Evolutionary conservation across 2,888 invertebrate genomes (phyloP).

Genomic region (Platycnemis pennipes): DNA sequence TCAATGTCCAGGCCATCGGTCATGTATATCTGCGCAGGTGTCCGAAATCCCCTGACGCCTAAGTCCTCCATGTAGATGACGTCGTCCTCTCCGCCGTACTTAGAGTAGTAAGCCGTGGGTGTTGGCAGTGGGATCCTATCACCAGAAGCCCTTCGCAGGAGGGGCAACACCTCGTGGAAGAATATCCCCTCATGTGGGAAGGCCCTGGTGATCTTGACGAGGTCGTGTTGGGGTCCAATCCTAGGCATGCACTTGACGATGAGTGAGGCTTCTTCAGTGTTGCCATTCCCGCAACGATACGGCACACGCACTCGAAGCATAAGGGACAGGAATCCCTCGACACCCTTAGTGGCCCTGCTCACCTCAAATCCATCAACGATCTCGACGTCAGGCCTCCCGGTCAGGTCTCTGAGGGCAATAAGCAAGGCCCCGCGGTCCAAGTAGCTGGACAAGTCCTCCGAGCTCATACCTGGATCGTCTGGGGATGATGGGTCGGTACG

Average conservation of each 20-base stretch:
- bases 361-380: background rate
- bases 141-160: background rate
- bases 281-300: background rate
- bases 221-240: background rate
- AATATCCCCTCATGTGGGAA: background rate
- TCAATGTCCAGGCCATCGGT: no score
- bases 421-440: no score
- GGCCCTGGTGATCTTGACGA: background rate
- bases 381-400: background rate
- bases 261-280: background rate
- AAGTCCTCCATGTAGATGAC: slow-evolving; percentile 45
- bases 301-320: slow-evolving; percentile 6
- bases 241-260: slow-evolving; percentile 15
- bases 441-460: no score
- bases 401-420: no score
- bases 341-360: slow-evolving; percentile 3
- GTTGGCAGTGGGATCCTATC: background rate
- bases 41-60: background rate
- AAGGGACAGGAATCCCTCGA: slow-evolving; percentile 41
- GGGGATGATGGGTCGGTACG: no score
- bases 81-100: background rate
- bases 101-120: background rate
- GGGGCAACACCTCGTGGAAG: slow-evolving; percentile 10
- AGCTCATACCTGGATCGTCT: no score
- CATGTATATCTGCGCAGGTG: no score